phyloP scores from a whole-genome alignment of 92 coral and sea anemone species.

The Parazoanthus atlanticus region DNA sequence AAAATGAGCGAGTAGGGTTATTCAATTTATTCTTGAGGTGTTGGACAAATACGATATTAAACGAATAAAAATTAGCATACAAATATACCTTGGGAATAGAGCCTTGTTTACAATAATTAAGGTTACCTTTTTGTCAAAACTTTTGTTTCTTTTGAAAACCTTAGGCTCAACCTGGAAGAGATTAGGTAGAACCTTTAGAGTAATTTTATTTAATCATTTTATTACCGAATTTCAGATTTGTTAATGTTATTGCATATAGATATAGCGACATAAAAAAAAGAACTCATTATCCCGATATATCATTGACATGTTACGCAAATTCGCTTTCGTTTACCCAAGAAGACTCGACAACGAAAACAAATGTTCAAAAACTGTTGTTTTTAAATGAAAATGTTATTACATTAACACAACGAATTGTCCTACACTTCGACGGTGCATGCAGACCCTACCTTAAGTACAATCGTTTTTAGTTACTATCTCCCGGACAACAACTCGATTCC shows the following conservation, averaged over 20 bases:
- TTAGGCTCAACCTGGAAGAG: not conserved
- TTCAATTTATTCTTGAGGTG: no score
- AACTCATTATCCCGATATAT: not conserved
- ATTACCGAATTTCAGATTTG: no score
- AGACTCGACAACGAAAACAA: not conserved
- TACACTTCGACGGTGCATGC: not conserved
- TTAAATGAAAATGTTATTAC: not conserved
- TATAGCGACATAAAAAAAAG: not conserved
- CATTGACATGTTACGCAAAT: not conserved
- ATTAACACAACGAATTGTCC: not conserved
- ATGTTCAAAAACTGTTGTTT: not conserved
- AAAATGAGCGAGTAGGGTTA: not conserved
- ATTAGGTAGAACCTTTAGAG: not conserved
- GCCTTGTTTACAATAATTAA: not conserved
- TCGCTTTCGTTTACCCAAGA: no score
- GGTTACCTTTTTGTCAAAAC: not conserved
- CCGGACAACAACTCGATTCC: not conserved
- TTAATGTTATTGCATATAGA: not conserved
- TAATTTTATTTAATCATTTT: no score
- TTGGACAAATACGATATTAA: no score
- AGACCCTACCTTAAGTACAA: no score
- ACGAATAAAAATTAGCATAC: no score
- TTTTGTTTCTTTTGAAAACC: not conserved
- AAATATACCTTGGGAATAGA: not conserved
- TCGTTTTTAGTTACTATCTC: not conserved